Base-by-base conservation (phyloP, 2,888 invertebrate species). In the Teleogryllus oceanicus region DNA sequence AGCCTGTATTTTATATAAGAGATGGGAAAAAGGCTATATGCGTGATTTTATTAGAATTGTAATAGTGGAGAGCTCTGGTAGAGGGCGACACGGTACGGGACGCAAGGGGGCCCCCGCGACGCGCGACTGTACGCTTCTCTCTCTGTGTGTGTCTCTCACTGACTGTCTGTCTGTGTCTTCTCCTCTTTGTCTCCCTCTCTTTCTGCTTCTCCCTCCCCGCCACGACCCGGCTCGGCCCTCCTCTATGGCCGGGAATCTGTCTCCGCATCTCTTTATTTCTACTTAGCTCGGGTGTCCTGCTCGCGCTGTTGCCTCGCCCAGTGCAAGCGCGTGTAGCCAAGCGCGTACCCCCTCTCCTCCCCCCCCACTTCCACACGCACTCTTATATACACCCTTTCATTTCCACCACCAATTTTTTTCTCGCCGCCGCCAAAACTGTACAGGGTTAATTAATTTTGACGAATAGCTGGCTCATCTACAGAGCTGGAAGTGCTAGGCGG, bases 1-100 rank as follows among this genome's bases (percentile, higher is more conserved):
- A 62, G 62, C n/a, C 62, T 62, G 62, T 62, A 62, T 62, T 62
- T 62, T 62, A 62, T n/a, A n/a, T 62, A 62, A 62, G 62, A 62
- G 62, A 62, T 62, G 62, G 62, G 62, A 62, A n/a, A 62, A 62
- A 62, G 62, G 62, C 62, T 62, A 62, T 62, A 62, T n/a, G 62
- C 62, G 62, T 62, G 62, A 62, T 62, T 62, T 62, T 62, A 62
- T 62, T 62, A 62, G 62, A 62, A 62, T 62, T 62, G 62, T 62
- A 62, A 62, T 62, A 62, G 62, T 62, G 62, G 62, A 18, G 62
- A 62, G 62, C 62, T 18, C 62, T 37, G 37, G 37, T 37, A 37
- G 37, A 37, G 37, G 37, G 37, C 37, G 37, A 37, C 37, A 37
- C 37, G 37, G 37, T 37, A 37, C 37, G 37, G 37, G 37, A 37